phyloP scores from a whole-genome alignment of 2,113 vertebrate genomes.

The Leuciscus idus region DNA sequence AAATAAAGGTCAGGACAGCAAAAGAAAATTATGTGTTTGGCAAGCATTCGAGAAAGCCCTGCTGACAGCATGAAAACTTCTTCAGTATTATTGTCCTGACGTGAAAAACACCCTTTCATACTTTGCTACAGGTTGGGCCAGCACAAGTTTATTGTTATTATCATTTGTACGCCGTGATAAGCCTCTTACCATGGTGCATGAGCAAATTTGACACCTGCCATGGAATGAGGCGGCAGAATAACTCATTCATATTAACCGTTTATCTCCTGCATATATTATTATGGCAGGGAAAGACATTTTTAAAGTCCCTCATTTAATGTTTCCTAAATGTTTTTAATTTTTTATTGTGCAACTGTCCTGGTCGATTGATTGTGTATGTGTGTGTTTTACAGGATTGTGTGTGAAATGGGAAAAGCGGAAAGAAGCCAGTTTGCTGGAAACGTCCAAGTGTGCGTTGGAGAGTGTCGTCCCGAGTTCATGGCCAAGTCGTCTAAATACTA shows the following conservation, averaged over 20 bases:
- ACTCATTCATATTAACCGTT: slow-evolving; percentile 43
- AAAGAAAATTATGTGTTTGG: slow-evolving; percentile 51
- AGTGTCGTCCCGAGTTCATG: slow-evolving; percentile 90
- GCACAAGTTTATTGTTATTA: slow-evolving; percentile 15
- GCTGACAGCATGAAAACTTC: slow-evolving; percentile 32
- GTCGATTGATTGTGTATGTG: neutral
- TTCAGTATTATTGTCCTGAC: slow-evolving; percentile 55
- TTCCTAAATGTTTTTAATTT: neutral
- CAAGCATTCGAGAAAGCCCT: slow-evolving; percentile 40
- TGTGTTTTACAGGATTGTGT: slow-evolving; percentile 86
- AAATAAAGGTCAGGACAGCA: slow-evolving; percentile 45
- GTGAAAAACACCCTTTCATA: slow-evolving; percentile 34
- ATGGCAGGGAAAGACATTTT: neutral
- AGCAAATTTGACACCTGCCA: slow-evolving; percentile 55
- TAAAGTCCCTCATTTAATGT: neutral
- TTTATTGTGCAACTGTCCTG: slow-evolving; percentile 20
- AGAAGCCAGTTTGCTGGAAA: slow-evolving; percentile 91
- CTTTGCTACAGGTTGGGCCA: neutral
- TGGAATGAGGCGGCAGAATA: slow-evolving; percentile 47
- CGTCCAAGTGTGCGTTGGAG: slow-evolving; percentile 91
- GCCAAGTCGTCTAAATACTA: slow-evolving; percentile 93
- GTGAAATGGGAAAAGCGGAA: slow-evolving; percentile 96
- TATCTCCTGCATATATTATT: slow-evolving; percentile 33
- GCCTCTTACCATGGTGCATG: slow-evolving; percentile 51
- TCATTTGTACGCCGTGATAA: slow-evolving; percentile 38